A percentile compares a stretch with the other conserved stretches of the same genome.
Evolutionary conservation across 2,113 vertebrate species (phyloP).

Genomic region (Hassar affinis): DNA sequence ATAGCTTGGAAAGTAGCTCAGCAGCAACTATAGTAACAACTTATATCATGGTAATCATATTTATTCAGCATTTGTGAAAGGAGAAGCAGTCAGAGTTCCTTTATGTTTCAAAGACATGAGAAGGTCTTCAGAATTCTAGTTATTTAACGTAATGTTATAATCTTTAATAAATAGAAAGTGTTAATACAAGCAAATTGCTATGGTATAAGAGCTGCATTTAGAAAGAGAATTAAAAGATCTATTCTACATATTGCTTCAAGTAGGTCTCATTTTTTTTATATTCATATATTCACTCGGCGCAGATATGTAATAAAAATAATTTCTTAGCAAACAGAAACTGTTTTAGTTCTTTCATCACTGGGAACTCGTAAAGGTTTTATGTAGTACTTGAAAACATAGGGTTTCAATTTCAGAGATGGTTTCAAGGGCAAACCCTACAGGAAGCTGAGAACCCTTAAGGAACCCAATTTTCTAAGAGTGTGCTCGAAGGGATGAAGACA

Average conservation of each 20-base stretch:
- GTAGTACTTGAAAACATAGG: background rate
- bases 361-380: background rate
- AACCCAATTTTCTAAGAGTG: background rate
- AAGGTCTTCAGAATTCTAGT: background rate
- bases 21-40: background rate
- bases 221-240: background rate
- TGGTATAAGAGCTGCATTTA: background rate
- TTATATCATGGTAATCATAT: background rate
- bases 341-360: background rate
- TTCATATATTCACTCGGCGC: too few species aligned
- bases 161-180: background rate
- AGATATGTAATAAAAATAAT: background rate
- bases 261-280: background rate
- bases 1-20: background rate
- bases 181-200: background rate
- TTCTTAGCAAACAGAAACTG: background rate
- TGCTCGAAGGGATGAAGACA: background rate
- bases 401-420: background rate
- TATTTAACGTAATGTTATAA: background rate
- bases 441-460: background rate
- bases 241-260: background rate
- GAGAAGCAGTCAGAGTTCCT: background rate
- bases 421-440: background rate
- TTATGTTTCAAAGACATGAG: background rate
- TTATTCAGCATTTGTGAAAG: background rate